Conservation (phyloP, 2,888 invertebrate genomes). For the Zygogramma bicolorata region DNA sequence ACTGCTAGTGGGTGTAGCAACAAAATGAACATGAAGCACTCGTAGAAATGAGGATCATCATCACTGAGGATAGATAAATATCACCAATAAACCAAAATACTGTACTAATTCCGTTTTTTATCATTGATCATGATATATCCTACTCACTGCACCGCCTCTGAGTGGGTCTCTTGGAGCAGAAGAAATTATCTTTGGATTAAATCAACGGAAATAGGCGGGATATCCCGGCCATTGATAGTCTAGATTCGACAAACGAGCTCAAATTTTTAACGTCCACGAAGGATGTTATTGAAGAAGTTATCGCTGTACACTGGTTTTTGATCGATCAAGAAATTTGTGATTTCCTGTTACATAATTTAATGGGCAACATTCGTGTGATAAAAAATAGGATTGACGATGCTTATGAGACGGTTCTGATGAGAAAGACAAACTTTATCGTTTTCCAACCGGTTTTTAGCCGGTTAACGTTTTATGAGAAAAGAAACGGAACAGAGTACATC, state of each 20-base stretch:
- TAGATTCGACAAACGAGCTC: conserved; percentile 21
- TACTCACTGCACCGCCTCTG: not conserved
- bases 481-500: not conserved
- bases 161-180: conserved; percentile 9
- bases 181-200: conserved; percentile 32
- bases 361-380: conserved; percentile 2
- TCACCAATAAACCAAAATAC: too few relatives aligned
- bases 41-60: too few relatives aligned
- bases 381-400: not conserved
- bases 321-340: not conserved
- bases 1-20: too few relatives aligned
- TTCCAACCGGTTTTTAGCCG: not conserved
- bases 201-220: conserved; percentile 38
- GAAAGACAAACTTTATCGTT: not conserved
- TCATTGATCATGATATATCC: too few relatives aligned
- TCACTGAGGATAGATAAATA: too few relatives aligned
- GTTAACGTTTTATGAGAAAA: not conserved
- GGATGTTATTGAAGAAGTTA: conserved; percentile 23
- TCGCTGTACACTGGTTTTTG: conserved; percentile 10
- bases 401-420: not conserved
- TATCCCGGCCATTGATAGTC: conserved; percentile 26
- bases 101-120: too few relatives aligned
- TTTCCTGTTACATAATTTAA: conserved; percentile 18
- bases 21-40: too few relatives aligned
- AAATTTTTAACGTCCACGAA: not conserved